phyloP scores from a whole-genome alignment of 2,113 vertebrate genomes.

The Chunga burmeisteri region DNA sequence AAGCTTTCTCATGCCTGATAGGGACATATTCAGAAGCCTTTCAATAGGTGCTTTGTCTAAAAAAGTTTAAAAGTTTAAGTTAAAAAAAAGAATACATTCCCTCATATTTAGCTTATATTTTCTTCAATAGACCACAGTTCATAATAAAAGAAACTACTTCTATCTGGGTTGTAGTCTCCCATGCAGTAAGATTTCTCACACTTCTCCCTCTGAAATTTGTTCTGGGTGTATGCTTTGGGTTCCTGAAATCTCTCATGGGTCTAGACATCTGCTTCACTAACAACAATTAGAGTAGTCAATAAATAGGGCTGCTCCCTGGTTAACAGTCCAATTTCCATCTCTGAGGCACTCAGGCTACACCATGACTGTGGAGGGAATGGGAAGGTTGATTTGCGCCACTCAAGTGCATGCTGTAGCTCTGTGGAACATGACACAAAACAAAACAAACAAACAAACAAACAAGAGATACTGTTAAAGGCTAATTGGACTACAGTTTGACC shows the following conservation, averaged over 20 bases:
- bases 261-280: not conserved
- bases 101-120: not conserved
- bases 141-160: not conserved
- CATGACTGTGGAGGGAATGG: not conserved
- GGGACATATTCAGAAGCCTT: not conserved
- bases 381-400: not conserved
- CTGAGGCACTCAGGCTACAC: not conserved
- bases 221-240: not conserved
- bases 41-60: constrained; percentile 46
- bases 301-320: not conserved
- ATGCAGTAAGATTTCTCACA: not conserved
- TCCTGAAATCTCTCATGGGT: not conserved
- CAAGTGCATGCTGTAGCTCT: not conserved
- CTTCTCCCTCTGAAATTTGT: not conserved
- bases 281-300: not conserved
- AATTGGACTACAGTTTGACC: not conserved
- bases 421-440: not conserved
- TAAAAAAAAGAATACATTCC: not conserved
- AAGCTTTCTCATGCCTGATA: constrained; percentile 34
- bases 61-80: constrained; percentile 26
- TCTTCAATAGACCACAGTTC: not conserved
- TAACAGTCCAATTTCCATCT: not conserved
- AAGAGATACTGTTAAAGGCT: not conserved
- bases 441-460: not conserved
- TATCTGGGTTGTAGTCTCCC: not conserved